Base-by-base conservation (phyloP, 2,797 vertebrate genomes). In the Spondyliosoma cantharus region DNA sequence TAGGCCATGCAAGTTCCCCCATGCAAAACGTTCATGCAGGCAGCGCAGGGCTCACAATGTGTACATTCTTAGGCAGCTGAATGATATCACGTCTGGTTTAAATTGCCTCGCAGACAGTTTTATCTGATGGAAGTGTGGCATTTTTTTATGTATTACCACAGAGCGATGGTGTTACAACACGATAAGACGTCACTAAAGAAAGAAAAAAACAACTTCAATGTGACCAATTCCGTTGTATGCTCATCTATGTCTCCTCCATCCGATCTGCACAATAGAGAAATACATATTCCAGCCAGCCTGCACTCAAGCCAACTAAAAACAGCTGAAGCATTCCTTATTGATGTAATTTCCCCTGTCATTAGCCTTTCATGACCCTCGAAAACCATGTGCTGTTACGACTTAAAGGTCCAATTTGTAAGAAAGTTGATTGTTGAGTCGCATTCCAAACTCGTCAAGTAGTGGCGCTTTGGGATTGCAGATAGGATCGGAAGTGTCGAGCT, bases 41-140 rank as follows among this genome's bases (percentile, higher is more conserved):
- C 43, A 71, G 79, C 73, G 76, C 37, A 60, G 45, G 15, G 22
- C 42, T 73, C 64, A 91, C 83, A 93, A 87, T 92, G 81, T 82
- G 67, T 58, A 82, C 79, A 84, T 87, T 86, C 86, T 83, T 64
- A 71, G 70, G 59, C 67, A 54, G 52, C 53, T 80, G 83, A 85
- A 90, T 90, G 76, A 89, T 92, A 92, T 92, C 86, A 89, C 45
- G 69, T 83, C 81, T 84, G 62, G 82, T 88, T 87, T 85, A 86
- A 88, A 91, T 86, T 80, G 87, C 83, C 70, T 83, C 90, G 93
- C 95, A 94, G 95, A 80, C 71, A 54, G 91, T 94, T 94, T 95
- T 95, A 96, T 97, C 96, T 95, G 95, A 95, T 92, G 88, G 88
- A 91, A 89, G 89, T 89, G 87, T 85, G 76, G 87, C 82, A 79